Conservation (phyloP, 2,888 invertebrate species). For the Junonia oenone region DNA sequence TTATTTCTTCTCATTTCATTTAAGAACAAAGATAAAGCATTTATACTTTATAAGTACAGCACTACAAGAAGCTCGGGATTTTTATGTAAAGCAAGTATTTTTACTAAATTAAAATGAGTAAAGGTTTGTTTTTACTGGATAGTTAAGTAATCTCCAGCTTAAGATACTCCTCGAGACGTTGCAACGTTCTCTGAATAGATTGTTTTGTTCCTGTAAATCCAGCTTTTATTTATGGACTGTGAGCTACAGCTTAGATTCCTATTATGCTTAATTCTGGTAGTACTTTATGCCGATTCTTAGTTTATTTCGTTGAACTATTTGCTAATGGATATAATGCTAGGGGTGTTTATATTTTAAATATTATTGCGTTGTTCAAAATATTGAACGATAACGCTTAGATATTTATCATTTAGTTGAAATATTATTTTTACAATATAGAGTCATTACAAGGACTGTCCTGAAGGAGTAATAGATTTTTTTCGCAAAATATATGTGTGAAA, state of each 20-base stretch:
- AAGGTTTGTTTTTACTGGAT: conserved; percentile 15
- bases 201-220: conserved; percentile 1
- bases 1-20: too few species aligned
- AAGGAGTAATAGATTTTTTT: too few species aligned
- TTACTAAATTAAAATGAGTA: conserved; percentile 22
- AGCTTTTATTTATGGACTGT: not conserved
- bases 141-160: conserved; percentile 17
- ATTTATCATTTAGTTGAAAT: too few species aligned
- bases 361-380: too few species aligned
- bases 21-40: too few species aligned
- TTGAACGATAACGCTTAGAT: too few species aligned
- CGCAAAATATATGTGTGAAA: too few species aligned
- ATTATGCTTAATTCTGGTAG: not conserved
- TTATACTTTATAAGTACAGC: too few species aligned
- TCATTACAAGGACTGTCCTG: too few species aligned
- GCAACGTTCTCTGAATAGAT: conserved; percentile 5
- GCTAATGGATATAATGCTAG: not conserved
- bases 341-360: too few species aligned
- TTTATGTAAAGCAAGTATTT: conserved; percentile 8
- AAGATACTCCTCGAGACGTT: conserved; percentile 19
- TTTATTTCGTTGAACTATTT: not conserved
- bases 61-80: not conserved
- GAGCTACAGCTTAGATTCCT: not conserved
- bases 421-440: too few species aligned
- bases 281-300: not conserved